Conservation (phyloP, 2,888 invertebrate species). For the Apotomis turbidana region DNA sequence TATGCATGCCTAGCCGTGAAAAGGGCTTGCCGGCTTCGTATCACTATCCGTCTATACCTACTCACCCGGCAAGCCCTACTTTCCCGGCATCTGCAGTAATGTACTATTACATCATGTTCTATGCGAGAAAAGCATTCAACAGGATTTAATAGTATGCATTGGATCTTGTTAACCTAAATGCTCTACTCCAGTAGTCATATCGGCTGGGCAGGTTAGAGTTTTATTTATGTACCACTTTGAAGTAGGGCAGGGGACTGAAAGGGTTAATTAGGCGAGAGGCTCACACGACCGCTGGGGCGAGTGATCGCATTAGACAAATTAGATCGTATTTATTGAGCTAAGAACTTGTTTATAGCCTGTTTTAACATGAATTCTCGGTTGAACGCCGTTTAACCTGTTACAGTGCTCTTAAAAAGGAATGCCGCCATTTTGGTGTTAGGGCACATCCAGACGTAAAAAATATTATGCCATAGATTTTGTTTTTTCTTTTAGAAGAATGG, state of each 20-base stretch:
- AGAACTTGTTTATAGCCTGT: slow-evolving; percentile 65
- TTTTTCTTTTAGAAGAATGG: too few relatives aligned
- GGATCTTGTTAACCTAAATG: slow-evolving; percentile 63
- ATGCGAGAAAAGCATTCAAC: background rate
- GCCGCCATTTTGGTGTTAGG: slow-evolving; percentile 2
- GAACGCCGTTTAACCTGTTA: slow-evolving; percentile 24
- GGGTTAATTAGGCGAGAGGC: slow-evolving; percentile 81
- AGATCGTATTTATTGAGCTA: slow-evolving; percentile 77
- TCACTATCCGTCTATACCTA: too few relatives aligned
- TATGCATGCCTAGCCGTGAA: too few relatives aligned
- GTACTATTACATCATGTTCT: background rate
- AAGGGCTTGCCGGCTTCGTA: too few relatives aligned
- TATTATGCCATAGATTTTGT: too few relatives aligned
- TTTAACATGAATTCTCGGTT: slow-evolving; percentile 46
- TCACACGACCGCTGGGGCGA: slow-evolving; percentile 68
- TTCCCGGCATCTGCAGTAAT: too few relatives aligned
- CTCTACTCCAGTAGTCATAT: slow-evolving; percentile 51
- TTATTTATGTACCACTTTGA: slow-evolving; percentile 78
- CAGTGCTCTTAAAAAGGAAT: slow-evolving; percentile 15
- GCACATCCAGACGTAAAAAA: background rate
- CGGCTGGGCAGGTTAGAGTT: slow-evolving; percentile 55
- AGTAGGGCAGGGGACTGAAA: slow-evolving; percentile 71
- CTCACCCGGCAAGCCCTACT: too few relatives aligned
- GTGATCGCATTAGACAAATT: slow-evolving; percentile 78
- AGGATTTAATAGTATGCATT: slow-evolving; percentile 44